Evolutionary conservation across 2,888 invertebrate species (phyloP).

Genomic region (Pammene aurita): DNA sequence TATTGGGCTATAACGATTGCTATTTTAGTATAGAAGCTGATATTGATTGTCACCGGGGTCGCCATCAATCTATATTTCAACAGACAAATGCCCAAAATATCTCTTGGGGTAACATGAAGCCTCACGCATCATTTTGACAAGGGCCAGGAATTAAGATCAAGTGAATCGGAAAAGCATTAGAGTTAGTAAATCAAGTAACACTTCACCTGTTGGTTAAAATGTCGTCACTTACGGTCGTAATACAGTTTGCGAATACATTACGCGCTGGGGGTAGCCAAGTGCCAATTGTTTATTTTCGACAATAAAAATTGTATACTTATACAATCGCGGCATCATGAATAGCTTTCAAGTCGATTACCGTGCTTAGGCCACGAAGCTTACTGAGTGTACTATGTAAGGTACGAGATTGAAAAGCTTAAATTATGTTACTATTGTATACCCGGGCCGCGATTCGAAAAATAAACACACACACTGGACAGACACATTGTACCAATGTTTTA

Average conservation of each 20-base stretch:
- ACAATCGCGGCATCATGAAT: too few relatives aligned
- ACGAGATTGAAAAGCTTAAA: too few relatives aligned
- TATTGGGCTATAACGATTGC: too few relatives aligned
- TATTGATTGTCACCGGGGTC: constrained; percentile 13
- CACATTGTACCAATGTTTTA: too few relatives aligned
- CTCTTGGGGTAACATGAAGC: constrained; percentile 56
- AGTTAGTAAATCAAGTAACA: constrained; percentile 76
- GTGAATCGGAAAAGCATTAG: constrained; percentile 73
- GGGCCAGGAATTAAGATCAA: constrained; percentile 71
- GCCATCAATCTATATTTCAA: constrained; percentile 31
- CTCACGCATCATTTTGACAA: constrained; percentile 74
- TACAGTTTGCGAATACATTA: constrained; percentile 16
- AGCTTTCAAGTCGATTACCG: too few relatives aligned
- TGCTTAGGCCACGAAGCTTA: too few relatives aligned
- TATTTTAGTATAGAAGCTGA: not conserved
- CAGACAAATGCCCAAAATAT: constrained; percentile 48
- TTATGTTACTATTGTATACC: too few relatives aligned
- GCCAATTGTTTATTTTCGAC: too few relatives aligned
- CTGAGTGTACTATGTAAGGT: too few relatives aligned
- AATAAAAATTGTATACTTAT: too few relatives aligned
- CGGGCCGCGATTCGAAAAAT: too few relatives aligned
- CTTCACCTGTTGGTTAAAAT: constrained; percentile 69
- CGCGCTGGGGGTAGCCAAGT: not conserved
- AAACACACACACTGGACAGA: too few relatives aligned
- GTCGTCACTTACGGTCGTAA: constrained; percentile 5